Conservation (phyloP, 2,113 vertebrate genomes). For the Spermophilus dauricus region DNA sequence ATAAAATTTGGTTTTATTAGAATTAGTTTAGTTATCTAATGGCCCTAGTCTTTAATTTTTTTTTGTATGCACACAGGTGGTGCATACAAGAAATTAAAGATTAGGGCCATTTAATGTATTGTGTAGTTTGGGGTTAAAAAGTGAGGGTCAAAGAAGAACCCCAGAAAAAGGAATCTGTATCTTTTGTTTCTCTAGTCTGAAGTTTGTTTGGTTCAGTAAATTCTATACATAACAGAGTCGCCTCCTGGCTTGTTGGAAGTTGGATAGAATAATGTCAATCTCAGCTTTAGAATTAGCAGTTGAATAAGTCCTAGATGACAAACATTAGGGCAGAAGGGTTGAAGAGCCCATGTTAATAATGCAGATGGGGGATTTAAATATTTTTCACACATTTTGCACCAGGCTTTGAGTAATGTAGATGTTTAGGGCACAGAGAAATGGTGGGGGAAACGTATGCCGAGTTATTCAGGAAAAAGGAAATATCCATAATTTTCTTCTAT, state of each 20-base stretch:
- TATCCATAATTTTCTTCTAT: not conserved
- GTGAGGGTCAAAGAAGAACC: not conserved
- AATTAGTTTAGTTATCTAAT: not conserved
- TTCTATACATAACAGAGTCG: not conserved
- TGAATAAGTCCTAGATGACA: not conserved
- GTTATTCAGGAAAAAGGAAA: slow-evolving; percentile 43
- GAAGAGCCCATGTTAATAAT: not conserved
- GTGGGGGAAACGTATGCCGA: not conserved
- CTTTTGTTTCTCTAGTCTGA: not conserved
- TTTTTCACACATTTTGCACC: slow-evolving; percentile 24
- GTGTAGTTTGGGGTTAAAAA: not conserved
- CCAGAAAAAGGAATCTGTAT: not conserved
- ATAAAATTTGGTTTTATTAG: not conserved
- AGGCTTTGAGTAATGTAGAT: not conserved
- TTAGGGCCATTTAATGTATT: not conserved
- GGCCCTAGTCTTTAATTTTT: too few relatives aligned
- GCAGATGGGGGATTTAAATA: not conserved
- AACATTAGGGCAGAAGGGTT: not conserved
- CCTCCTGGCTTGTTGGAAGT: not conserved
- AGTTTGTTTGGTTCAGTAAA: not conserved
- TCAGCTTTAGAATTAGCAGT: not conserved
- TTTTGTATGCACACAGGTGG: not conserved
- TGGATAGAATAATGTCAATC: not conserved
- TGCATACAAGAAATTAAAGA: not conserved
- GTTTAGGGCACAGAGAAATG: not conserved